Evolutionary conservation across 2,888 invertebrate genomes (phyloP), one percentile per base, ranked within the genome.

Genomic region (Oasisia sp.): DNA sequence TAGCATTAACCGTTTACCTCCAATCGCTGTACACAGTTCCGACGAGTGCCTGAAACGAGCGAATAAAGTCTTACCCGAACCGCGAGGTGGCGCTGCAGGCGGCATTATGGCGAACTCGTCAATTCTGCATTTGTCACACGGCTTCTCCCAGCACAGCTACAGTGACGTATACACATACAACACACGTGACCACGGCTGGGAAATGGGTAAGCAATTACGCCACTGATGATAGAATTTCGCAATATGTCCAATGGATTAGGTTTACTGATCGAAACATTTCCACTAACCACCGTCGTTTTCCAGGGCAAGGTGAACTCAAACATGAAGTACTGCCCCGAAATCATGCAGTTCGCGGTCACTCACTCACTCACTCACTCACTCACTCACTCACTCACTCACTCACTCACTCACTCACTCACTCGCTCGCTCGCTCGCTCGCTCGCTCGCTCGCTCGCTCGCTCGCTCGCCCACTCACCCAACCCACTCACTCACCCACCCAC

Each of bases 61-160:
- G 38, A 74, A 44, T n/a, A 89, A 50, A 27, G 89, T 92, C 11
- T 50, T 90, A 32, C 94, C 94, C 8, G 92, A 91, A 38, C 91
- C 91, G 3, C 93, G 94, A 5, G 93, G 93, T 91, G 94, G 94
- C 0, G 93, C 94, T 0, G 94, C 93, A 12, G 94, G 94, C n/a
- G 94, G 94, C 19, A 94, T 94, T 9, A 93, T 93, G 91, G 93
- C 93, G 11, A 93, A 93, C 27, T 91, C 92, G 11, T 90, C 93
- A 12, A 92, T 91, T 4, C 91, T 94, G 50, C 94, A 93, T 92
- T 93, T 94, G 45, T 91, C 93, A 32, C 93, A 92, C 38, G 94
- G 94, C 0, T 93, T 93, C 89, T 91, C 93, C 32, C 32, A 38
- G 12, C 45, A 92, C 74, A 91, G 94, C n/a, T 93, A 93, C 91